Percentiles rank a stretch among this genome's conserved stretches.
phyloP scores from a whole-genome alignment of 1,140 invertebrate species.

The Ips nitidus region DNA sequence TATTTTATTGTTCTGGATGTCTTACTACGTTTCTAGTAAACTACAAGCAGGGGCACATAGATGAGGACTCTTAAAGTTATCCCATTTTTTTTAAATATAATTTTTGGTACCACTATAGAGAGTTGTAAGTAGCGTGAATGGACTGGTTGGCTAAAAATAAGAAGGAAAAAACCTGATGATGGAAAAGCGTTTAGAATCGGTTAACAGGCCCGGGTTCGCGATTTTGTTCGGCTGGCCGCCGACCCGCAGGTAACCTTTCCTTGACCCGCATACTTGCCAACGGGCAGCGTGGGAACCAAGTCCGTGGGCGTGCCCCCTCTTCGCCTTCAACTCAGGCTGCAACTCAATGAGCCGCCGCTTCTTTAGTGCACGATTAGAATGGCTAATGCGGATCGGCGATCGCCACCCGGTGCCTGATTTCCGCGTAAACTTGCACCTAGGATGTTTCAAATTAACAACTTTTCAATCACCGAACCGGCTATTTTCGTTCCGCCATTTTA shows the following conservation, averaged over 20 bases:
- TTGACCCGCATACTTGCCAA: constrained; percentile 55
- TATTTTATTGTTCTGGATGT: too few relatives aligned
- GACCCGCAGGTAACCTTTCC: constrained; percentile 54
- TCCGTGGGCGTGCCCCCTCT: constrained; percentile 52
- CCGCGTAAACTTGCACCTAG: constrained; percentile 33
- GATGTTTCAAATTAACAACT: constrained; percentile 20
- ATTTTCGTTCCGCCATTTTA: neutral
- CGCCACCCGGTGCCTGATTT: constrained; percentile 33
- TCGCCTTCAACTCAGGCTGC: constrained; percentile 47
- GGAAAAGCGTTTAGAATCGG: neutral
- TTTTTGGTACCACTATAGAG: neutral
- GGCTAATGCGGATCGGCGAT: constrained; percentile 40
- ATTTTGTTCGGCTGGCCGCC: constrained; percentile 42
- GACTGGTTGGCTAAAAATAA: neutral
- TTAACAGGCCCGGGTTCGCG: constrained; percentile 28
- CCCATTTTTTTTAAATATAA: too few relatives aligned
- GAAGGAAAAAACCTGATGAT: neutral
- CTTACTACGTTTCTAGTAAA: too few relatives aligned
- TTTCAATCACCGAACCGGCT: constrained; percentile 4
- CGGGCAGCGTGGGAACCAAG: constrained; percentile 53
- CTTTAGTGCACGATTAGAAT: constrained; percentile 50
- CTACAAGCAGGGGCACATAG: too few relatives aligned
- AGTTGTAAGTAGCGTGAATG: too few relatives aligned
- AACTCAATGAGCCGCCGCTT: constrained; percentile 51
- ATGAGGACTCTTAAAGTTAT: too few relatives aligned